Conservation (phyloP, 2,888 invertebrate genomes). For the Oscheius sp. region DNA sequence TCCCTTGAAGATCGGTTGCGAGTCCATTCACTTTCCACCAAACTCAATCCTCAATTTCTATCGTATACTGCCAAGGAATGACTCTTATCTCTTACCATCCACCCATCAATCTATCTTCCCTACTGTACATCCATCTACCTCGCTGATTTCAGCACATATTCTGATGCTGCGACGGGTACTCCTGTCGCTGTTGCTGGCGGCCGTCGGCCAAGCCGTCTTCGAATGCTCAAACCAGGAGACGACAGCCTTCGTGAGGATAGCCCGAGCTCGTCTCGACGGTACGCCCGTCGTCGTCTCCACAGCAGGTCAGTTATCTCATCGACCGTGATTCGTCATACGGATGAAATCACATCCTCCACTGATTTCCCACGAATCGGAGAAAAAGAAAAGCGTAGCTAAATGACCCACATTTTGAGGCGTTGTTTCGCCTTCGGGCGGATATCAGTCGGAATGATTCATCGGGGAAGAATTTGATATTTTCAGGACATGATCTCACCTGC, state of each 20-base stretch:
- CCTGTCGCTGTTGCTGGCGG: conserved; percentile 15
- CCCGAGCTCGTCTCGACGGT: conserved; percentile 72
- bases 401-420: neutral
- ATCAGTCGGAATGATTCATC: neutral
- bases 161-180: conserved; percentile 10
- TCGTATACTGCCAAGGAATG: too few relatives aligned
- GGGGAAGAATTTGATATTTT: neutral
- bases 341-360: neutral
- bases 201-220: conserved; percentile 42
- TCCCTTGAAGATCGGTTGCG: too few relatives aligned
- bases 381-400: conserved; percentile 6
- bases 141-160: neutral
- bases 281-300: conserved; percentile 73
- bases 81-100: neutral
- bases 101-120: neutral
- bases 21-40: too few relatives aligned
- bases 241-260: conserved; percentile 71
- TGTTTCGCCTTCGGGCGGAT: neutral
- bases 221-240: conserved; percentile 65
- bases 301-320: conserved; percentile 58
- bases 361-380: neutral
- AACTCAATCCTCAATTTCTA: neutral
- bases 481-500: conserved; percentile 72
- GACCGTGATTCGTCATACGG: neutral
- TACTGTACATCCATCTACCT: neutral